Percentiles rank a stretch among this genome's conserved stretches.
These are phyloP conservation scores for Chlorocebus sabaeus DNA, from an alignment of 2,113 vertebrate genomes.

Conservation along the genomic window DNA sequence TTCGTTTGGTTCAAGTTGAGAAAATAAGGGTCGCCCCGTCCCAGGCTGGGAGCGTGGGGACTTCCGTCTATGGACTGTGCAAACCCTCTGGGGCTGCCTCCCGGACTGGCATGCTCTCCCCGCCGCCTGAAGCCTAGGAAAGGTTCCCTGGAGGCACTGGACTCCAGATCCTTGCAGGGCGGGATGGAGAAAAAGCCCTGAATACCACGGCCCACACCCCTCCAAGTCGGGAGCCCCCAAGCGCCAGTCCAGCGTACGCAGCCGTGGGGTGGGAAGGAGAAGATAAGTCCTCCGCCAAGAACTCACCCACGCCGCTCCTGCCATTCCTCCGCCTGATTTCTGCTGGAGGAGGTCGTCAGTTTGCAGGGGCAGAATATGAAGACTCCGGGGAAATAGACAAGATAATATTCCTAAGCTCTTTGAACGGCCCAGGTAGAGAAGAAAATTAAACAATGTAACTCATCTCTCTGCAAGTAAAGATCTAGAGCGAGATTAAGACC, in stretches of 20 bases:
- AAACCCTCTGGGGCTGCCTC: not conserved
- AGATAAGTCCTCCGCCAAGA: too few species aligned
- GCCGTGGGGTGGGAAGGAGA: not conserved
- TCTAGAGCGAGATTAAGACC: not conserved
- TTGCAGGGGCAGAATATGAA: not conserved
- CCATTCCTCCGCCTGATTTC: not conserved
- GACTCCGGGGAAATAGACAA: not conserved
- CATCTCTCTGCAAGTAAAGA: not conserved
- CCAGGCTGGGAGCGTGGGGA: not conserved
- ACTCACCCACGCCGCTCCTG: not conserved
- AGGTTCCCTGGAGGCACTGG: not conserved
- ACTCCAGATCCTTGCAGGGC: accelerated
- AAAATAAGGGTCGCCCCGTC: not conserved
- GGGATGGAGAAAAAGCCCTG: accelerated
- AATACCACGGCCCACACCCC: accelerated
- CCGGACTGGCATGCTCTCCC: not conserved
- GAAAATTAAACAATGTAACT: not conserved
- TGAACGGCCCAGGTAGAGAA: not conserved
- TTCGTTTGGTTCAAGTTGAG: slow-evolving; percentile 45
- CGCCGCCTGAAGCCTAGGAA: not conserved
- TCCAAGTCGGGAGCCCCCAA: not conserved
- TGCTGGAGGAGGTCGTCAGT: not conserved
- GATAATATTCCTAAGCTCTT: not conserved
- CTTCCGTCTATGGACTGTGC: not conserved
- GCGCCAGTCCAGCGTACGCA: accelerated